phyloP scores from a whole-genome alignment of 2,797 vertebrate genomes.

The Hemitrygon akajei region DNA sequence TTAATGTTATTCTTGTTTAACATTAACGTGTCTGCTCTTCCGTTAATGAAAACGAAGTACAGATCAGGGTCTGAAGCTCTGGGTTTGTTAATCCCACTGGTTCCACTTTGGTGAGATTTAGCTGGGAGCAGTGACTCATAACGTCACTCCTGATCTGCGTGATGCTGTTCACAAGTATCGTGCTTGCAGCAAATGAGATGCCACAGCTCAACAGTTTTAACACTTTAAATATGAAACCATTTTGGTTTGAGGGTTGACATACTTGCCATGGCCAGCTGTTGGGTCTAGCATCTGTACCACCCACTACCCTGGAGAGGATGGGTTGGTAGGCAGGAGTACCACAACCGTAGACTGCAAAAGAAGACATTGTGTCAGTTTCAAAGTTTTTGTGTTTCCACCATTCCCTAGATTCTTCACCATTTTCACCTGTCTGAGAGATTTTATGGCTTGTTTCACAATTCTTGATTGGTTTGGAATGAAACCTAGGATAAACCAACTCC shows the following conservation, averaged over 20 bases:
- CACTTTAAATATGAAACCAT: not conserved
- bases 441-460: not conserved
- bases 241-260: not conserved
- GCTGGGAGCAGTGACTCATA: not conserved
- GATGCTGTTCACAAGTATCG: not conserved
- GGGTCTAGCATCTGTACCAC: not conserved
- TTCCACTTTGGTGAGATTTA: no score
- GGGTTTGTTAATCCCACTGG: not conserved
- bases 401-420: not conserved
- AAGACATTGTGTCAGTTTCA: not conserved
- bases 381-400: not conserved
- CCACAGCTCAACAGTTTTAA: not conserved
- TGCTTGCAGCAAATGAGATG: not conserved
- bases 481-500: no score
- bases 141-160: not conserved
- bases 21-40: not conserved
- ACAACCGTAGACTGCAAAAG: constrained; percentile 16
- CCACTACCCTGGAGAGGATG: constrained; percentile 2
- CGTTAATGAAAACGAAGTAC: not conserved
- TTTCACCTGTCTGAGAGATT: not conserved
- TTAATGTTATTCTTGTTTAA: not conserved
- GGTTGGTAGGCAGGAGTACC: not conserved
- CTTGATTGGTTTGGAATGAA: not conserved
- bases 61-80: not conserved
- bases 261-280: constrained; percentile 35